Conservation (phyloP, 2,888 invertebrate genomes). For the Oxyscelio sp. region DNA sequence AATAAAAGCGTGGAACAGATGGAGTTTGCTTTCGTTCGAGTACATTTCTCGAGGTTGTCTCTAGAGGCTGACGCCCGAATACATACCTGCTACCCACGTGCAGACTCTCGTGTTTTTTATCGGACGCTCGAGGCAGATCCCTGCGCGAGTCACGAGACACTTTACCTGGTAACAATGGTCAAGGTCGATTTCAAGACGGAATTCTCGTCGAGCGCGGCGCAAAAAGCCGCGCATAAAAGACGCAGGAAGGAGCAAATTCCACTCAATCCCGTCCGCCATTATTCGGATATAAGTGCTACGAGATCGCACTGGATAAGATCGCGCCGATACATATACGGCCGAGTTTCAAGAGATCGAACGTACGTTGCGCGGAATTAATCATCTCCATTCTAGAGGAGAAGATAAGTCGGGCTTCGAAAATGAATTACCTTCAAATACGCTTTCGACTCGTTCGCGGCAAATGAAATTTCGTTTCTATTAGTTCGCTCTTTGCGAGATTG, state of each 20-base stretch:
- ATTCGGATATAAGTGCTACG: conserved; percentile 55
- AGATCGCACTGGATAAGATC: conserved; percentile 63
- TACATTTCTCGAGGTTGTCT: conserved; percentile 58
- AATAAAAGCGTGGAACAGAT: conserved; percentile 13
- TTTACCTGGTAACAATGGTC: conserved; percentile 75
- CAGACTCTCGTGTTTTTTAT: conserved; percentile 66
- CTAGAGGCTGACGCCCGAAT: conserved; percentile 59
- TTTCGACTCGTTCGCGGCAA: conserved; percentile 15
- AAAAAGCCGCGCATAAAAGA: conserved; percentile 69
- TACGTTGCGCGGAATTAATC: conserved; percentile 44
- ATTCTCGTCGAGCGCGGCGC: conserved; percentile 42
- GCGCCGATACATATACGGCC: conserved; percentile 25
- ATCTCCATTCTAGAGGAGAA: conserved; percentile 18
- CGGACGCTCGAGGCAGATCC: conserved; percentile 54
- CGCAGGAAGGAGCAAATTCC: conserved; percentile 62
- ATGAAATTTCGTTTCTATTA: conserved; percentile 23
- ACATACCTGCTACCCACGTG: conserved; percentile 67
- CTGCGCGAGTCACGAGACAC: conserved; percentile 69
- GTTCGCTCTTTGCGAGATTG: too few species aligned
- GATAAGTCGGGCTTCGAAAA: conserved; percentile 24
- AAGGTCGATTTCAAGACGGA: conserved; percentile 69
- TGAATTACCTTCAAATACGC: conserved; percentile 31
- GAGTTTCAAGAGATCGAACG: conserved; percentile 43
- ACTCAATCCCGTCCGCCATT: conserved; percentile 58
- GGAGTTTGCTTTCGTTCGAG: conserved; percentile 49